Conservation (phyloP, 2,113 vertebrate genomes). For the Antechinus stuartii region DNA sequence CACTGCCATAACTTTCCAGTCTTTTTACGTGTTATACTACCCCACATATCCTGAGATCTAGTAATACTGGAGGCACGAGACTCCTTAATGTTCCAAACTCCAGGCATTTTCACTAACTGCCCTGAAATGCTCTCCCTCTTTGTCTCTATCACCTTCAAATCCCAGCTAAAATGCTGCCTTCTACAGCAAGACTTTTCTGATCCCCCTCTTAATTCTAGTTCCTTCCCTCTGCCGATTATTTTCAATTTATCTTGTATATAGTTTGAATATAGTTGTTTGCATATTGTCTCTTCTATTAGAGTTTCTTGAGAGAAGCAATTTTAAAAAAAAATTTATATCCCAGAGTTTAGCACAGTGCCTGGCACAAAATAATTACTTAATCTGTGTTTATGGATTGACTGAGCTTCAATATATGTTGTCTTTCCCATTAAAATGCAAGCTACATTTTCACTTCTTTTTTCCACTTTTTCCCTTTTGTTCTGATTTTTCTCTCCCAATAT, state of each 20-base stretch:
- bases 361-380: not conserved
- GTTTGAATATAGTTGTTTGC: not conserved
- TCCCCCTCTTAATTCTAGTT: not conserved
- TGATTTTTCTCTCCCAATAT: no score
- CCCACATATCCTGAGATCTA: not conserved
- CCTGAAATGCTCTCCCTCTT: not conserved
- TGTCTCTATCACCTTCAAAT: not conserved
- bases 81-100: not conserved
- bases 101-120: not conserved
- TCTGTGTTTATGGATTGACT: not conserved
- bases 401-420: not conserved
- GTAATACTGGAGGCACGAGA: not conserved
- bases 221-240: not conserved
- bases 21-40: no score
- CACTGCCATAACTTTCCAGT: no score
- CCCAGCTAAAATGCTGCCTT: not conserved
- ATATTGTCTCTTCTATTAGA: not conserved
- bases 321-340: not conserved
- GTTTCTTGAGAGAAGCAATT: not conserved
- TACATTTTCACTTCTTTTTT: no score
- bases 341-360: not conserved
- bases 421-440: no score
- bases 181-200: not conserved
- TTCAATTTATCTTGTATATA: not conserved
- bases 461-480: no score